phyloP scores from a whole-genome alignment of 2,888 invertebrate genomes.

The Empis livida region DNA sequence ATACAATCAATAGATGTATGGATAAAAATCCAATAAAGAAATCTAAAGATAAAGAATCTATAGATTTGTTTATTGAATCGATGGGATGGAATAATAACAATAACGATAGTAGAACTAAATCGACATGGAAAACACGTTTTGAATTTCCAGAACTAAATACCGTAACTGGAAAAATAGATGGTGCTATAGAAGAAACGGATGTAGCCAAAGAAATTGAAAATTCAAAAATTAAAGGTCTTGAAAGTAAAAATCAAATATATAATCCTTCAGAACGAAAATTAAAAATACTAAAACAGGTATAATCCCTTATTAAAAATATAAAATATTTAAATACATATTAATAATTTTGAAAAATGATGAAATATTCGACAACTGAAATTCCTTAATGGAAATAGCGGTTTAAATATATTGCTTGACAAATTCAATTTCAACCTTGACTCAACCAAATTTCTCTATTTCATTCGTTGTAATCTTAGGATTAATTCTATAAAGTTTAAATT shows the following conservation, averaged over 20 bases:
- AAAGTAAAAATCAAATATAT: conserved; percentile 35
- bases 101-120: too few relatives aligned
- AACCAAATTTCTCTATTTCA: conserved; percentile 19
- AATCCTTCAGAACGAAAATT: conserved; percentile 47
- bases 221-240: conserved; percentile 23
- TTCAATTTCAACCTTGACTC: conserved; percentile 20
- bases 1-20: neutral
- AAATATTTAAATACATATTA: neutral
- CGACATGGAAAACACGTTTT: conserved; percentile 13
- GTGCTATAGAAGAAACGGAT: conserved; percentile 14
- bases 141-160: conserved; percentile 17
- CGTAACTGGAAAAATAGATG: conserved; percentile 15
- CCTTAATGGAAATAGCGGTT: conserved; percentile 16
- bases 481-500: conserved; percentile 18
- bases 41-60: conserved; percentile 14
- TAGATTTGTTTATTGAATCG: conserved; percentile 16
- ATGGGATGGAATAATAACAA: conserved; percentile 14
- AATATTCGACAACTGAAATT: conserved; percentile 34
- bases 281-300: conserved; percentile 30
- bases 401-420: conserved; percentile 18
- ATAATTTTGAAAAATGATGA: conserved; percentile 25
- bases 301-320: conserved; percentile 3
- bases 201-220: conserved; percentile 18
- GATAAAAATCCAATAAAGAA: conserved; percentile 10
- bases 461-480: conserved; percentile 36